Base-by-base conservation (phyloP, 2,113 vertebrate genomes). In the Uria aalge region DNA sequence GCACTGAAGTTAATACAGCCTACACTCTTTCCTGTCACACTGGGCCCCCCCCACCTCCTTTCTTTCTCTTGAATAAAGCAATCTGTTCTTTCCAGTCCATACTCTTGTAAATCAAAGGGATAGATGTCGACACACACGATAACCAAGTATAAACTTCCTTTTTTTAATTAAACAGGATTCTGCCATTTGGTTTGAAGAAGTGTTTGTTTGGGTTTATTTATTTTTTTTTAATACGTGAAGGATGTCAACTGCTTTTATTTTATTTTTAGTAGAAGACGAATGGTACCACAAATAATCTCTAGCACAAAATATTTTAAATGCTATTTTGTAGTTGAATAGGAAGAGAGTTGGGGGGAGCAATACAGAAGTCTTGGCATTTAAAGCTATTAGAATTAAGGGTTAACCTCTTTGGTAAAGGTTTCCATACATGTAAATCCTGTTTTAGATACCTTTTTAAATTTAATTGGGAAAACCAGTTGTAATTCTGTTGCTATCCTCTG, bases 1-100 rank as follows among this genome's bases (percentile, higher is more conserved):
- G 97, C 96, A 96, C 95, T 96, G 94, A 95, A 98, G 96, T 97
- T 97, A 97, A 98, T 95, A 85, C 96, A 96, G 97, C 98, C 97
- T 97, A 95, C 93, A 88, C 88, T 97, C 96, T 98, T 97, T 98
- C 97, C 97, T 97, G 96, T 98, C 94, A 94, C 95, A 96, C 84
- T 92, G 85, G 55, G 93, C 85, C 82, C 80, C 94, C 92, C 84
- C 84, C 88, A 40, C 10, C 45, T 88, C 85, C 74, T 96, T 94
- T 97, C 95, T 96, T 96, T 96, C 89, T 94, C 90, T 94, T 95
- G 92, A 98, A 97, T 96, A 96, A 96, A 98, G 94, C 96, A 97
- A 97, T 98, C 96, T 97, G 93, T 96, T 96, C 94, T 96, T 84
- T 92, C 91, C 87, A 85, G 41, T 96, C 96, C 80, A 38, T 97